Evolutionary conservation across 2,113 vertebrate genomes (phyloP).

Genomic region (Ochotona princeps): DNA sequence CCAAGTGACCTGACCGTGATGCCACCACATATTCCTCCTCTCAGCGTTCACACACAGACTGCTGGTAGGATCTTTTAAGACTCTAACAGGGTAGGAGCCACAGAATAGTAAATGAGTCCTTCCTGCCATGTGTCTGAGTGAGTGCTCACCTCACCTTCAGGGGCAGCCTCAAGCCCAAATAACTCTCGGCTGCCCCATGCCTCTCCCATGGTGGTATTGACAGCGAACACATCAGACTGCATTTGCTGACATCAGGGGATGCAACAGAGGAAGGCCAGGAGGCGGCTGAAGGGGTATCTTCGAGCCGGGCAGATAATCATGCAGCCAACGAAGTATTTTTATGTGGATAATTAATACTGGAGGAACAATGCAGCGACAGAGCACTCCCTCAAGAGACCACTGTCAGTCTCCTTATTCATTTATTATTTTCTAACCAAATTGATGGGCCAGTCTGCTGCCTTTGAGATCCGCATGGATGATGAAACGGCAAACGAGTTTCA

Average conservation of each 20-base stretch:
- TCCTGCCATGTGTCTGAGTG: constrained; percentile 53
- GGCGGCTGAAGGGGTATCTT: constrained; percentile 51
- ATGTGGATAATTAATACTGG: constrained; percentile 85
- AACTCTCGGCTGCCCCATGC: constrained; percentile 61
- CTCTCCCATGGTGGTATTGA: constrained; percentile 48
- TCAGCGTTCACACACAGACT: constrained; percentile 52
- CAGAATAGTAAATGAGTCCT: constrained; percentile 64
- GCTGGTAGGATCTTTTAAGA: constrained; percentile 60
- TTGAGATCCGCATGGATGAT: constrained; percentile 82
- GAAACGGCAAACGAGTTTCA: constrained; percentile 86
- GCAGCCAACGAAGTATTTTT: constrained; percentile 78
- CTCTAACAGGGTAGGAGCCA: constrained; percentile 60
- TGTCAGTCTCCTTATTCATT: constrained; percentile 80
- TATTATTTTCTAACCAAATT: constrained; percentile 86
- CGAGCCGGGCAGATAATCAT: constrained; percentile 41
- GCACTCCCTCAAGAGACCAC: constrained; percentile 80
- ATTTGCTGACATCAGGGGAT: constrained; percentile 67
- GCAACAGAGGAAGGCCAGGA: constrained; percentile 59
- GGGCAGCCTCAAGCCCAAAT: constrained; percentile 29
- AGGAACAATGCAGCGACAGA: constrained; percentile 81
- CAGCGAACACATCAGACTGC: constrained; percentile 26
- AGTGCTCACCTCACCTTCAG: constrained; percentile 53
- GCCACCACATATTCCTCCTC: constrained; percentile 29
- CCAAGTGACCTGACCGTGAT: constrained; percentile 70
- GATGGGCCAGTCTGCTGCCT: constrained; percentile 82